Evolutionary conservation across 2,888 invertebrate genomes (phyloP), one percentile per base, ranked within the genome.

Genomic region (Drosophila setosimentum): DNA sequence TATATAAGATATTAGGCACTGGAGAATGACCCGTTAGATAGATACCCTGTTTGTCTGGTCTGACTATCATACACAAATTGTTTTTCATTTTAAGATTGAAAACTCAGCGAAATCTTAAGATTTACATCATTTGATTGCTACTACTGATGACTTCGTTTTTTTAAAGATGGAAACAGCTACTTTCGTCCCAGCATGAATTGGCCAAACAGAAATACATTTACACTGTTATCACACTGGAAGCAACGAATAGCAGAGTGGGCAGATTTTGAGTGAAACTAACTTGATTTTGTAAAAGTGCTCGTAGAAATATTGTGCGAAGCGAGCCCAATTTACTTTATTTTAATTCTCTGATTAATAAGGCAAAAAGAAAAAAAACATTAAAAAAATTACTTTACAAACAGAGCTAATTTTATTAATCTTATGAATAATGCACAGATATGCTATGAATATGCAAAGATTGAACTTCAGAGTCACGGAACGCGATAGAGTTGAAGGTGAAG

Each of bases 401-500:
- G 32, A 60, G 35, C n/a, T 24, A 32, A 18, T 33, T 58, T 29
- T 42, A 18, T 58, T 51, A 11, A 51, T 10, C 40, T 66, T 68
- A 53, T 68, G 58, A 35, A 66, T 55, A 42, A 29, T 60, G 55
- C 72, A 55, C 50, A 66, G 60, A 73, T 72, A 59, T 53, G 53
- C 48, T 40, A 72, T 53, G 30, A 57, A 66, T 61, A 45, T 24
- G 37, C 58, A 40, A 50, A 48, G 21, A 32, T 32, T 51, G 16
- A 37, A 18, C 35, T 58, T 54, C 49, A 50, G 54, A 72, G 53
- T 70, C 71, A 71, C 71, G 69, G 62, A 45, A 57, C 32, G 67
- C 27, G 42, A 27, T 30, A 55, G 57, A 53, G 64, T 48, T 73
- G 67, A 72, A 73, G 73, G 73, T 67, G 55, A 73, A 73, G 60